Evolutionary conservation across 2,888 invertebrate genomes (phyloP).

Genomic region (Drosophila paramelanica): DNA sequence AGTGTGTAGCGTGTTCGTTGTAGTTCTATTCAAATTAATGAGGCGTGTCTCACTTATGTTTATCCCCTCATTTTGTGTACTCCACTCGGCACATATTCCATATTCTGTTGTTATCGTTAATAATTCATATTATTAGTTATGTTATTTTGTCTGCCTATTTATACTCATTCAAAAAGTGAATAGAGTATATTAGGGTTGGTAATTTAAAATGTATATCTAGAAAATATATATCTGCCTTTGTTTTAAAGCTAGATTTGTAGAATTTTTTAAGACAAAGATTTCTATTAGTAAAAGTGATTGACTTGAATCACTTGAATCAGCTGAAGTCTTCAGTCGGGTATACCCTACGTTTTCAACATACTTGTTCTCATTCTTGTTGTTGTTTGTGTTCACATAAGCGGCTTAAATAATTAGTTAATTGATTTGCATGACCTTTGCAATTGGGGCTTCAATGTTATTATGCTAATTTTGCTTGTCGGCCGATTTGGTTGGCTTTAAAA

Average conservation of each 20-base stretch:
- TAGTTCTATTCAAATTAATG: conserved; percentile 68
- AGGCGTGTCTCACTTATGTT: conserved; percentile 68
- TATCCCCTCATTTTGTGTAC: conserved; percentile 41
- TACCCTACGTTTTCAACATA: not conserved
- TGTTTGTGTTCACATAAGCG: conserved; percentile 34
- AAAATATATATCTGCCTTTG: no score
- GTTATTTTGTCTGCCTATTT: not conserved
- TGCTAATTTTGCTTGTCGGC: conserved; percentile 5
- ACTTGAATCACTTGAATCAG: no score
- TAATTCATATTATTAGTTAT: conserved; percentile 37
- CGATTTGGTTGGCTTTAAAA: conserved; percentile 1
- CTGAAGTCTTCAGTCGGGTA: no score
- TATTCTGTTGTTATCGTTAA: conserved; percentile 47
- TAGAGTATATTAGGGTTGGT: no score
- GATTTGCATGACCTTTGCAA: conserved; percentile 21
- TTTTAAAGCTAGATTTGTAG: no score
- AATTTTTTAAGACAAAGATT: no score
- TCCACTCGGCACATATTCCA: conserved; percentile 25
- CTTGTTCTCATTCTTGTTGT: conserved; percentile 16
- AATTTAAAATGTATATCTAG: no score
- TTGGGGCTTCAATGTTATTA: not conserved
- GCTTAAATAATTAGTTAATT: conserved; percentile 71
- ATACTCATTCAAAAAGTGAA: no score
- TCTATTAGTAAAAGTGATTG: no score
- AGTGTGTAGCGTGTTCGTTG: not conserved